Percentiles rank a stretch among this genome's conserved stretches.
Conservation (phyloP, 2,113 vertebrate genomes). For the Sander lucioperca region DNA sequence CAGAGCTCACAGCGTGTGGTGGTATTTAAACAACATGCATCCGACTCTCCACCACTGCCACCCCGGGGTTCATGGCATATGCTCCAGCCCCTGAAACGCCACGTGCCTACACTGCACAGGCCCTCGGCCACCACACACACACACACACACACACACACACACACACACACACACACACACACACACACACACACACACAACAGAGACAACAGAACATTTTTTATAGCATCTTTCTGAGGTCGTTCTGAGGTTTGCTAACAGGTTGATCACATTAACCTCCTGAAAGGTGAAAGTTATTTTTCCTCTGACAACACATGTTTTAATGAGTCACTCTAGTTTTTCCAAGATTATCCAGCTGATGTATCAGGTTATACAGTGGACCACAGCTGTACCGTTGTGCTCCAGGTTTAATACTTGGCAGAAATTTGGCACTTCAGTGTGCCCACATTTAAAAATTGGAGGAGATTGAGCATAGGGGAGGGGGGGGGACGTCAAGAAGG, state of each 20-base stretch:
- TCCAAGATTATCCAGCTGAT: background rate
- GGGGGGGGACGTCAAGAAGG: background rate
- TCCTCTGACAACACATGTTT: background rate
- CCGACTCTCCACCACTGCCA: background rate
- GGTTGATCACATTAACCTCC: slow-evolving; percentile 22
- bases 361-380: background rate
- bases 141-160: slow-evolving; percentile 1
- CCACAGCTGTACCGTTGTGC: slow-evolving; percentile 1
- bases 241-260: slow-evolving; percentile 9
- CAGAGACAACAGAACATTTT: slow-evolving; percentile 12
- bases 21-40: slow-evolving; percentile 49
- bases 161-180: background rate
- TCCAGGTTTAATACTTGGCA: background rate
- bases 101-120: slow-evolving; percentile 15
- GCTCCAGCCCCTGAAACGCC: background rate
- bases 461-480: background rate
- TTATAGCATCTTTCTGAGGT: background rate
- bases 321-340: background rate
- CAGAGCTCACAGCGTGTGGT: slow-evolving; percentile 49
- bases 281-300: background rate
- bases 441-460: slow-evolving; percentile 1
- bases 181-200: background rate
- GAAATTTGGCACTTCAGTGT: background rate
- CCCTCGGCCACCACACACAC: background rate
- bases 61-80: slow-evolving; percentile 1